phyloP scores from a whole-genome alignment of 2,113 vertebrate species.

The Natator depressus region DNA sequence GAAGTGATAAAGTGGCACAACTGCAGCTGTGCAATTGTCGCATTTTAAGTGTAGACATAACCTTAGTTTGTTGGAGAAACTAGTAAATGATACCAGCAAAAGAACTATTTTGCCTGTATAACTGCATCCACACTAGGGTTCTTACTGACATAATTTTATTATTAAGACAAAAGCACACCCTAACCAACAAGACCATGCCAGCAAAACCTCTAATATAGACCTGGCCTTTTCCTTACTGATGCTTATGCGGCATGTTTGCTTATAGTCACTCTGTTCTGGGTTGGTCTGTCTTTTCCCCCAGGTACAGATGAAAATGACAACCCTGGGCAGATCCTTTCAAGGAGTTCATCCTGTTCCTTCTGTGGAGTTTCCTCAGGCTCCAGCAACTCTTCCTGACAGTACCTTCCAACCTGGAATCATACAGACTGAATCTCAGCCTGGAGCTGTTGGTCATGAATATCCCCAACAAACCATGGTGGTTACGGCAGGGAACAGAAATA shows the following conservation, averaged over 20 bases:
- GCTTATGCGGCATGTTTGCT: background rate
- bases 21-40: background rate
- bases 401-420: background rate
- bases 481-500: background rate
- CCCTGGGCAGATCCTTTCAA: conserved; percentile 40
- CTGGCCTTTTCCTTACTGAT: background rate
- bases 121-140: background rate
- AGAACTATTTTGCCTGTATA: background rate
- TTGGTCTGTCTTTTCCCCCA: background rate
- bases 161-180: background rate
- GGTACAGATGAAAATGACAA: conserved; percentile 37
- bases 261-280: background rate
- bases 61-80: background rate
- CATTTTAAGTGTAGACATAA: background rate
- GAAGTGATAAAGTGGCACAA: background rate
- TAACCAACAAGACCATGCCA: background rate
- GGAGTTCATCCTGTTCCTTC: conserved; percentile 27
- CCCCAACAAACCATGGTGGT: background rate
- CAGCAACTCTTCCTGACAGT: conserved; percentile 11
- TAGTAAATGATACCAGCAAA: background rate
- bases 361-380: conserved; percentile 16
- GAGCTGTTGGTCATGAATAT: background rate
- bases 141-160: background rate
- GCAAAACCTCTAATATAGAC: background rate
- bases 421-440: background rate